Evolutionary conservation across 2,113 vertebrate genomes (phyloP), one percentile per base, ranked within the genome.

Genomic region (Typhlomys cinereus): DNA sequence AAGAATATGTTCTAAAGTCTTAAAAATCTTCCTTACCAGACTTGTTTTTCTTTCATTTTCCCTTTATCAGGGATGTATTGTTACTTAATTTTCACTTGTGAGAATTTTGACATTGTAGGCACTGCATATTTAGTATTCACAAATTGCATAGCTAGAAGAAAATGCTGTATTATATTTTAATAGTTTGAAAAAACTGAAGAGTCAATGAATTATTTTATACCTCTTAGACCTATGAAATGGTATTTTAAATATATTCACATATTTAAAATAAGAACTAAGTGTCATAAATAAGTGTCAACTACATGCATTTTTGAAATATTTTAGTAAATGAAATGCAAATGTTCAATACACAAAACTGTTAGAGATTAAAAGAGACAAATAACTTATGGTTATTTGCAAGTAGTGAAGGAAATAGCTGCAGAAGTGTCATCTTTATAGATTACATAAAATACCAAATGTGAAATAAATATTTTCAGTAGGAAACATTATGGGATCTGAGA

Each of bases 191-290:
- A 62, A 93, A 69, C 36, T 88, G 41, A 41, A 88, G 71, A 94
- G 66, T 52, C 2, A 7, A 61, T 70, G 70, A 80, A 82, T 90
- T 94, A 88, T 93, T 96, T 81, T 88, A 73, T 62, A 39, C 48
- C 17, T 34, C 76, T 54, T 12, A 89, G n/a, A 48, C 11, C 44
- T 73, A 75, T 80, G 80, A 75, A 83, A 80, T 94, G 69, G 64
- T 91, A 74, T 75, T 80, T 92, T 87, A 88, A 94, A 79, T 85
- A 76, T 66, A n/a, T 88, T 87, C 62, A 78, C 13, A 92, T 36
- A 64, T 48, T 81, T 81, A 73, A 88, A 79, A 64, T 41, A 25
- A 89, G 62, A 79, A 36, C 36, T 88, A 36, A 21, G 31, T 34
- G 39, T 54, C 41, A 87, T 67, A 95, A 96, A 62, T 48, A 74